A percentile compares a stretch with the other conserved stretches of the same genome.
Conservation (phyloP, 2,888 invertebrate species). For the Phortica okadai region DNA sequence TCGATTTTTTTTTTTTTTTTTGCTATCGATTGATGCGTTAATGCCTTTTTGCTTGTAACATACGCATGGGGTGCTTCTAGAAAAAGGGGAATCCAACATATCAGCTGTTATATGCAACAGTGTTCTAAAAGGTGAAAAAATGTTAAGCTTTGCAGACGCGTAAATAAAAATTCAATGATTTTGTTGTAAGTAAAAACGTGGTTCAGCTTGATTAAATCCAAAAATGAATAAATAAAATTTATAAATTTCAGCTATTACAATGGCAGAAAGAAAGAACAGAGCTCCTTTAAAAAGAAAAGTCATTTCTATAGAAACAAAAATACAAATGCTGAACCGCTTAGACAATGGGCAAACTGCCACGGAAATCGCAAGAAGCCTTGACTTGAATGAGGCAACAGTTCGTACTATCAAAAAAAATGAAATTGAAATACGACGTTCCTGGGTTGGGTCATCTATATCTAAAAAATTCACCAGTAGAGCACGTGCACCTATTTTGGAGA, state of each 20-base stretch:
- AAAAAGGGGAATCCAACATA: no score
- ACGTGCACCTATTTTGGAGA: constrained; percentile 51
- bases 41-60: no score
- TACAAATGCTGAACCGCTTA: constrained; percentile 47
- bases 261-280: constrained; percentile 34
- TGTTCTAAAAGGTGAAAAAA: no score
- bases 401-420: constrained; percentile 53
- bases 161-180: no score
- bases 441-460: constrained; percentile 43
- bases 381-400: constrained; percentile 56
- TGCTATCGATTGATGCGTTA: no score
- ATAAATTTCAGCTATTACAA: constrained; percentile 29
- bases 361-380: constrained; percentile 49
- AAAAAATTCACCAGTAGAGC: constrained; percentile 44
- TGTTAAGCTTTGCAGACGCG: no score
- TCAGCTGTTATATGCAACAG: no score
- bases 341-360: constrained; percentile 45
- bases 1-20: no score
- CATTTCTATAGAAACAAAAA: constrained; percentile 39
- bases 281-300: constrained; percentile 39
- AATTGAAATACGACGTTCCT: constrained; percentile 44
- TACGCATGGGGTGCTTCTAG: no score
- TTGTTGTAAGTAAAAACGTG: no score
- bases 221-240: no score
- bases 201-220: no score